Evolutionary conservation across 2,113 vertebrate species (phyloP), one percentile per base, ranked within the genome.

Genomic region (Galemys pyrenaicus): DNA sequence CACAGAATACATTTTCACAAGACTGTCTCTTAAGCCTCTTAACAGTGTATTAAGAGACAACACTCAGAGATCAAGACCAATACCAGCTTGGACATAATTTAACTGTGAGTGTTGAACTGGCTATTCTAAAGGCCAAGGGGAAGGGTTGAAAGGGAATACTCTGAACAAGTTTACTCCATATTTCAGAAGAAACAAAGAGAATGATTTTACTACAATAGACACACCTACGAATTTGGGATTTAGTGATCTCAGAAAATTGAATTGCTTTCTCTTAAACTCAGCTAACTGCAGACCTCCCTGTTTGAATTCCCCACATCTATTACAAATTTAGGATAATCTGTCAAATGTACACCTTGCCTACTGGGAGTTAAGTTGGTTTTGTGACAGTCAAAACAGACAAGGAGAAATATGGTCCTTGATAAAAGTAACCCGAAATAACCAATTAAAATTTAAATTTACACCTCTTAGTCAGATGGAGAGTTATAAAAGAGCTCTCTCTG

Each of bases 111-210:
- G 26, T 74, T 86, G 35, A 71, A 82, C 94, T 49, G 84, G 41
- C 54, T 78, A 78, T 37, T 92, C 35, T 80, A 65, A 56, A 82
- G 28, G 54, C 54, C 62, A 85, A 94, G n/a, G 32, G 11, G 73
- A 89, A 56, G 15, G 6, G 3, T 22, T 16, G 60, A 84, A 84
- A 74, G 20, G 4, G 30, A 35, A 44, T 13, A 67, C 32, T 41
- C n/a, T 60, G 39, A 58, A 94, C 92, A 91, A 54, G 51, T 22
- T 67, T n/a, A 87, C 9, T 56, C 35, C 26, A 77, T 56, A 87
- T 84, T 89, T 87, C 67, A 87, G 82, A 91, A 77, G 80, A 80
- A 91, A 64, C 51, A 82, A 91, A 94, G 17, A 91, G 78, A 94
- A 86, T 2, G 10, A 12, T 85, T 28, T 83, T 74, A 78, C 22